Conservation (phyloP, 92 coral and sea anemone genomes). For the Micromussa lordhowensis region DNA sequence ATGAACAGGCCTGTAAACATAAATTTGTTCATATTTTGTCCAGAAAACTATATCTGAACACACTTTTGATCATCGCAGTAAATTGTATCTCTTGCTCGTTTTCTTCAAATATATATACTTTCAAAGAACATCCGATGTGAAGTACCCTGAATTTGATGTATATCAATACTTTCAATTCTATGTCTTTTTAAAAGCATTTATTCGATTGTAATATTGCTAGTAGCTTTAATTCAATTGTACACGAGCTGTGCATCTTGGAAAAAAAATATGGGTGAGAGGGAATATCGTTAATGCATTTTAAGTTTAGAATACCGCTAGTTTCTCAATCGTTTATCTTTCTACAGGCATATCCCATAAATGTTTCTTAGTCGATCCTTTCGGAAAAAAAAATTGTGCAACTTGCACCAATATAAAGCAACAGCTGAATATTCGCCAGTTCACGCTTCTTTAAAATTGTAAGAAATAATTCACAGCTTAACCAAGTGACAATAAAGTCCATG, state of each 20-base stretch:
- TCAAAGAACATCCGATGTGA: background rate
- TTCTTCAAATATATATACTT: background rate
- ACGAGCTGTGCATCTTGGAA: background rate
- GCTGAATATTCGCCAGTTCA: background rate
- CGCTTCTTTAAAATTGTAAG: slow-evolving; percentile 26
- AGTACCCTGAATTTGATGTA: background rate
- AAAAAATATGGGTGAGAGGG: background rate
- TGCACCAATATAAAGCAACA: background rate
- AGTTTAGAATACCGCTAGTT: background rate
- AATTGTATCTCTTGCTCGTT: background rate
- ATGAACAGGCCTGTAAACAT: background rate
- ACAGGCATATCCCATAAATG: background rate
- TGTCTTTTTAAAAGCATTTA: background rate
- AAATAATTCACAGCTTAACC: slow-evolving; percentile 15
- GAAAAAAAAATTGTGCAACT: background rate
- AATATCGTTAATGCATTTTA: background rate
- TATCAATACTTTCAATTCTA: background rate
- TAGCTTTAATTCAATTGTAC: slow-evolving; percentile 1
- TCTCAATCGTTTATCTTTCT: background rate
- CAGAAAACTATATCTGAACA: background rate
- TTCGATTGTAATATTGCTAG: background rate
- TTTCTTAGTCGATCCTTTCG: background rate
- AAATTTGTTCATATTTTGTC: background rate
- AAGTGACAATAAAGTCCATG: slow-evolving; percentile 33
- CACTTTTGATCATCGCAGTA: background rate